Conservation (phyloP, 2,888 invertebrate species). For the Eumacrocentrus americanus region DNA sequence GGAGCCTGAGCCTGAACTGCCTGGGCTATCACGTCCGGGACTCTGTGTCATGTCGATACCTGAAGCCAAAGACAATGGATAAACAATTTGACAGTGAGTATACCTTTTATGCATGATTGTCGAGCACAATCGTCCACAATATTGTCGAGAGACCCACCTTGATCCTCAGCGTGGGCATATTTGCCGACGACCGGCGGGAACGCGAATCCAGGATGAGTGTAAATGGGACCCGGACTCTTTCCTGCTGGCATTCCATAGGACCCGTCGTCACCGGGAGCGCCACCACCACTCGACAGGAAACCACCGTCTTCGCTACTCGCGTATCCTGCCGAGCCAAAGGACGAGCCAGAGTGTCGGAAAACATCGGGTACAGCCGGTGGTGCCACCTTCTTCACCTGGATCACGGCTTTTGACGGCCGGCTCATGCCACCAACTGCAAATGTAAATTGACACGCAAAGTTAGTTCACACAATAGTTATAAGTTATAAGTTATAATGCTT, state of each 20-base stretch:
- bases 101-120: not conserved
- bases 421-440: slow-evolving; percentile 87
- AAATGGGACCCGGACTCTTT: slow-evolving; percentile 70
- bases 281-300: slow-evolving; percentile 62
- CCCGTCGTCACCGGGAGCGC: slow-evolving; percentile 51
- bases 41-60: slow-evolving; percentile 66
- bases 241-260: slow-evolving; percentile 68
- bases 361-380: slow-evolving; percentile 86
- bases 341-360: slow-evolving; percentile 80
- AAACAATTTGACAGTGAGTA: not conserved
- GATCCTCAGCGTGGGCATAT: slow-evolving; percentile 64
- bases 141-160: slow-evolving; percentile 57
- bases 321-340: slow-evolving; percentile 79
- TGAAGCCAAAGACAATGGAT: slow-evolving; percentile 34
- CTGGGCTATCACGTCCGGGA: slow-evolving; percentile 92
- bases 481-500: not conserved
- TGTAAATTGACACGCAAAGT: slow-evolving; percentile 44
- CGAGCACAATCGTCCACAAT: too few relatives aligned
- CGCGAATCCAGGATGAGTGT: slow-evolving; percentile 73
- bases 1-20: slow-evolving; percentile 86
- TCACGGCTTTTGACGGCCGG: slow-evolving; percentile 80
- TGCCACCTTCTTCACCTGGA: slow-evolving; percentile 89
- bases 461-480: not conserved
- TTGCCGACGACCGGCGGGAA: slow-evolving; percentile 69
- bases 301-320: slow-evolving; percentile 78